A percentile compares a stretch with the other conserved stretches of the same genome.
Evolutionary conservation across 2,888 invertebrate species (phyloP).

Genomic region (Tipula vernalis): DNA sequence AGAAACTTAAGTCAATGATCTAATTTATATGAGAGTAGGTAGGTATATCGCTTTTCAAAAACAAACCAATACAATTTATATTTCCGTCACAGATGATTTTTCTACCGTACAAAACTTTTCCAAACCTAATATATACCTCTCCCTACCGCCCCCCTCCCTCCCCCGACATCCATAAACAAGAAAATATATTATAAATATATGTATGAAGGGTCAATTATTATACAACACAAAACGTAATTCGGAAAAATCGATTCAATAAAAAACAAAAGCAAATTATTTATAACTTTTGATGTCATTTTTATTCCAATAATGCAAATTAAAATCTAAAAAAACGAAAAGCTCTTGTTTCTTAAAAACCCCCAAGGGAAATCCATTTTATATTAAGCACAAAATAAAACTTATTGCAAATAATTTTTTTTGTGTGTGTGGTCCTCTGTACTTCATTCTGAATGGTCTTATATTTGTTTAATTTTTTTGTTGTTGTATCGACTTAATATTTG

Average conservation of each 20-base stretch:
- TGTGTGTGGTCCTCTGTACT: neutral
- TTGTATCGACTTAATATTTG: neutral
- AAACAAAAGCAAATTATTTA: neutral
- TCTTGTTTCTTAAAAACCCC: neutral
- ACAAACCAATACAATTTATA: no score
- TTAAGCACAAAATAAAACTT: neutral
- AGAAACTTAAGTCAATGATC: no score
- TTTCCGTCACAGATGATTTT: no score
- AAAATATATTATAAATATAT: neutral
- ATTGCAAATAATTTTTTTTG: neutral
- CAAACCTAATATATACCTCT: no score
- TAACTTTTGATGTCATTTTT: neutral
- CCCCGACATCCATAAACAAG: no score
- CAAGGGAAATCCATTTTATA: neutral
- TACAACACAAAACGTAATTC: neutral
- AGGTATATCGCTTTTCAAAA: no score
- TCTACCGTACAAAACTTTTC: no score
- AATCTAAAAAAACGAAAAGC: neutral
- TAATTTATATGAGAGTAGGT: no score
- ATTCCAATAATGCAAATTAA: neutral
- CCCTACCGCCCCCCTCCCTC: no score
- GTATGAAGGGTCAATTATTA: neutral
- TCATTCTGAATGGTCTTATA: neutral
- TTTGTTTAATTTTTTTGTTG: neutral
- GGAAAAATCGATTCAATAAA: neutral